Percentiles rank a stretch among this genome's conserved stretches.
These are phyloP conservation scores for Arge pagana DNA, from an alignment of 2,888 invertebrate species.

Conservation along the genomic window DNA sequence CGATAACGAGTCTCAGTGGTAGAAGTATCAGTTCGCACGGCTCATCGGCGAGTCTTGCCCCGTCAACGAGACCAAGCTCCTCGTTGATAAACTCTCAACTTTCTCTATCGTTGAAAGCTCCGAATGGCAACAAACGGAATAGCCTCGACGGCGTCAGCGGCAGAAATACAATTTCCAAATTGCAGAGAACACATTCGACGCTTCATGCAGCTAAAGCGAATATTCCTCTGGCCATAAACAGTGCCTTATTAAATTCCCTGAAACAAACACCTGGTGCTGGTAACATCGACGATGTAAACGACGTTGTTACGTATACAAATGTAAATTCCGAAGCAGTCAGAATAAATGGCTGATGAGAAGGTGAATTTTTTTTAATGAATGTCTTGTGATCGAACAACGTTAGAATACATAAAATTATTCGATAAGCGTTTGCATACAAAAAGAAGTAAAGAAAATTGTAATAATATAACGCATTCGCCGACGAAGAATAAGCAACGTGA, in stretches of 20 bases:
- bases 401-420: too few species aligned
- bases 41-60: constrained; percentile 36
- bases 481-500: too few species aligned
- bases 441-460: too few species aligned
- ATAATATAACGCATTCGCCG: too few species aligned
- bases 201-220: constrained; percentile 49
- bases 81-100: constrained; percentile 46
- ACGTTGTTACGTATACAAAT: constrained; percentile 49
- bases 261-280: constrained; percentile 45
- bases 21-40: constrained; percentile 43
- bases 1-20: constrained; percentile 43
- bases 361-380: too few species aligned
- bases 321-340: constrained; percentile 46
- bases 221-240: constrained; percentile 53
- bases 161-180: constrained; percentile 38
- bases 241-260: constrained; percentile 48
- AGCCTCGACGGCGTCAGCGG: constrained; percentile 31
- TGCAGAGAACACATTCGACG: constrained; percentile 43
- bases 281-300: constrained; percentile 39
- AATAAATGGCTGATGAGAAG: constrained; percentile 42
- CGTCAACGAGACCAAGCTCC: constrained; percentile 48
- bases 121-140: constrained; percentile 29
- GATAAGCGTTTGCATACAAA: too few species aligned
- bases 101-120: constrained; percentile 37
- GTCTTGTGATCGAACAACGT: too few species aligned